These are phyloP conservation scores for Drosophila elegans DNA, from an alignment of 1,140 invertebrate genomes.

Conservation along the genomic window DNA sequence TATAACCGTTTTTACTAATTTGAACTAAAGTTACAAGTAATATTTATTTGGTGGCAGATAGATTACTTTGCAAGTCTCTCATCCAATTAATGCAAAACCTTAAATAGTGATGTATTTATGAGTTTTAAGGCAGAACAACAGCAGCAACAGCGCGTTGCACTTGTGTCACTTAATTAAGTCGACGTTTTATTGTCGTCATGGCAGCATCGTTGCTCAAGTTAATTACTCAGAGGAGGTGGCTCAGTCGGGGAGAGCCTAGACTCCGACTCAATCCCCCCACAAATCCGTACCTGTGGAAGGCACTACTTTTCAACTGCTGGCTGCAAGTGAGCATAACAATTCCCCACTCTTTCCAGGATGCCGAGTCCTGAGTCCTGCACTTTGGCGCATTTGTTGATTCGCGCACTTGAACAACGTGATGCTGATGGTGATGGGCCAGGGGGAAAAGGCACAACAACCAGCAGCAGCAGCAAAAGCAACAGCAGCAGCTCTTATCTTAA, in stretches of 20 bases:
- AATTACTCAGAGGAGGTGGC: conserved; percentile 61
- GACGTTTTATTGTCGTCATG: conserved; percentile 74
- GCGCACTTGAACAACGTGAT: conserved; percentile 69
- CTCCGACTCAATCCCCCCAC: conserved; percentile 23
- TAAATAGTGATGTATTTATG: conserved; percentile 19
- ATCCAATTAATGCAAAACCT: neutral
- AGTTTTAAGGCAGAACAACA: neutral
- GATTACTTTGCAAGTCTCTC: neutral
- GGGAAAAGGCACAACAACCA: conserved; percentile 15
- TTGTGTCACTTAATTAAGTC: conserved; percentile 82
- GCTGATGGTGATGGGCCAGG: neutral
- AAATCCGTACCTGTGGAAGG: conserved; percentile 33
- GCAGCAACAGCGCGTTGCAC: conserved; percentile 58
- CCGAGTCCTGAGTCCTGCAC: conserved; percentile 51
- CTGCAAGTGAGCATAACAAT: conserved; percentile 82
- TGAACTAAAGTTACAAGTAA: no score
- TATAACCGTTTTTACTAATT: no score
- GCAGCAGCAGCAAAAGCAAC: conserved; percentile 25
- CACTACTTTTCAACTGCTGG: conserved; percentile 70
- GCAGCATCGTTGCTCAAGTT: conserved; percentile 69
- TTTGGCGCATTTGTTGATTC: conserved; percentile 82
- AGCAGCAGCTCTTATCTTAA: conserved; percentile 78
- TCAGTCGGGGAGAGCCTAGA: neutral
- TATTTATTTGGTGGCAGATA: no score
- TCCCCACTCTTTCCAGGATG: conserved; percentile 48